Evolutionary conservation across 2,888 invertebrate genomes (phyloP).

Genomic region (Theodoxus fluviatilis): DNA sequence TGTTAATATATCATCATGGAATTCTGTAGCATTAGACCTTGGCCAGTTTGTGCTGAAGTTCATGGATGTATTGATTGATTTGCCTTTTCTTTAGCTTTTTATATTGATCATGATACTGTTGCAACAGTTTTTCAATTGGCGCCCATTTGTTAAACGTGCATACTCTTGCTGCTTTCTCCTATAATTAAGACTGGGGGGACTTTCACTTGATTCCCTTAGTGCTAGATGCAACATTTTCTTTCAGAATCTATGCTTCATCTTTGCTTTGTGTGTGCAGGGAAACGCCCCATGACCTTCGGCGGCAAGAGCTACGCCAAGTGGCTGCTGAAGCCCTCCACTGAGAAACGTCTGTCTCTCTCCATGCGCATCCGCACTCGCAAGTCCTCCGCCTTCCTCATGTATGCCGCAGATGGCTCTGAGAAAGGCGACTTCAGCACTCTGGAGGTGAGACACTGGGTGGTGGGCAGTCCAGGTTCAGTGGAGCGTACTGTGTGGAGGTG

Average conservation of each 20-base stretch:
- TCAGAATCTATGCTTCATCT: neutral
- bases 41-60: too few relatives aligned
- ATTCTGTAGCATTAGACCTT: too few relatives aligned
- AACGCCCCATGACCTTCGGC: constrained; percentile 77
- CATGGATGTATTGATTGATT: too few relatives aligned
- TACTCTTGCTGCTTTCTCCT: too few relatives aligned
- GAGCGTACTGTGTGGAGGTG: too few relatives aligned
- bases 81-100: neutral
- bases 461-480: too few relatives aligned
- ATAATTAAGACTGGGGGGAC: too few relatives aligned
- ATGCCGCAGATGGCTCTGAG: constrained; percentile 82
- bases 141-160: neutral
- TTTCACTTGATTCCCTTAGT: too few relatives aligned
- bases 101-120: neutral
- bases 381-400: constrained; percentile 84
- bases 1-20: too few relatives aligned
- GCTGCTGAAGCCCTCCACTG: constrained; percentile 70
- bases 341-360: constrained; percentile 81
- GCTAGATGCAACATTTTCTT: too few relatives aligned
- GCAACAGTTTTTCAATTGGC: neutral
- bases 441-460: constrained; percentile 72
- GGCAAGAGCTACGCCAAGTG: constrained; percentile 85
- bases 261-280: neutral
- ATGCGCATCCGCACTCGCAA: constrained; percentile 84
- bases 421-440: constrained; percentile 87